phyloP scores from a whole-genome alignment of 2,797 vertebrate genomes.

The Caiman crocodilus region DNA sequence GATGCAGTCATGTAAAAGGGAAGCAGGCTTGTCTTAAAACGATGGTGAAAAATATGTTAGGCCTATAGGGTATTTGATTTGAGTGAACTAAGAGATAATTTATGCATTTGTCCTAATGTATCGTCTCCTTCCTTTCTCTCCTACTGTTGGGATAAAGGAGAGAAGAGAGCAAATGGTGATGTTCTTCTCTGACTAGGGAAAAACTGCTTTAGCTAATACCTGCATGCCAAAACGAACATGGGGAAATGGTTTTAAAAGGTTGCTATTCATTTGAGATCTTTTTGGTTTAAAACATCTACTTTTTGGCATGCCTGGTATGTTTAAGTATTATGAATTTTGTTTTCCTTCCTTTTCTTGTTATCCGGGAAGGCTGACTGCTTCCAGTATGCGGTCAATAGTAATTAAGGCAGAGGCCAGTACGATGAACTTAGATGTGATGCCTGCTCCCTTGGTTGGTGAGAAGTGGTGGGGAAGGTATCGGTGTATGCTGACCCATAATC shows the following conservation, averaged over 20 bases:
- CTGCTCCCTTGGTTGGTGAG: fast-evolving
- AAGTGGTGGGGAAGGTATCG: fast-evolving
- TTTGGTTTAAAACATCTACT: background rate
- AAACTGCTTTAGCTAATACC: background rate
- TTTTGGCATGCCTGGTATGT: fast-evolving
- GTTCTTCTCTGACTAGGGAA: too few relatives aligned
- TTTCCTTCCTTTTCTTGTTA: background rate
- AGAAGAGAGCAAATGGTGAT: too few relatives aligned
- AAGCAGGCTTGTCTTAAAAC: background rate
- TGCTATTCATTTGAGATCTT: background rate
- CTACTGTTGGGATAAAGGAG: background rate
- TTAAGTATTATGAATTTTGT: background rate
- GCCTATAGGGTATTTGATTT: background rate
- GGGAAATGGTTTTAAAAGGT: background rate
- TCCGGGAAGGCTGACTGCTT: background rate
- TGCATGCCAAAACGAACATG: too few relatives aligned
- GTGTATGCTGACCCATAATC: background rate
- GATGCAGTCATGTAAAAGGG: background rate
- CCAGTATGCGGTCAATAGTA: background rate
- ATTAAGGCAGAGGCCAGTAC: fast-evolving
- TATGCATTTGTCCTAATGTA: fast-evolving
- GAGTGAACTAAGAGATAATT: background rate
- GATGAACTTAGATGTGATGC: fast-evolving
- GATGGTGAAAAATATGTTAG: background rate
- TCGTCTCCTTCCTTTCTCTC: background rate